A percentile compares a stretch with the other conserved stretches of the same genome.
These are phyloP conservation scores for Horisme vitalbata DNA, from an alignment of 2,888 invertebrate genomes.

Conservation along the genomic window DNA sequence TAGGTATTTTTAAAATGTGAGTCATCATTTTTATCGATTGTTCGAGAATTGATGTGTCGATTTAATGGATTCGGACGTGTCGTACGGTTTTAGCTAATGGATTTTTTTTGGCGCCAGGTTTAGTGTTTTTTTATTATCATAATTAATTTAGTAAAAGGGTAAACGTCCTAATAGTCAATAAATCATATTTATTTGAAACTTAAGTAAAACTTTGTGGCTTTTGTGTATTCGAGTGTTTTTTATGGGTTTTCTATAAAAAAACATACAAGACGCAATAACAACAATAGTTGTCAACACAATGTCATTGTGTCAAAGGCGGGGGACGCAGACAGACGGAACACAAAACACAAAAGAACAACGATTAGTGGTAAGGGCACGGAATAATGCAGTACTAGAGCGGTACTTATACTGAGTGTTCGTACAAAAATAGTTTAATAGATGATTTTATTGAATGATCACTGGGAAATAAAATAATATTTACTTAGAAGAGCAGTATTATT, in stretches of 20 bases:
- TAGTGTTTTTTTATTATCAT: not conserved
- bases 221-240: constrained; percentile 4
- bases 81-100: constrained; percentile 23
- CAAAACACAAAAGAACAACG: constrained; percentile 62
- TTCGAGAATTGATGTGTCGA: constrained; percentile 48
- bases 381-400: constrained; percentile 24
- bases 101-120: constrained; percentile 8
- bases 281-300: constrained; percentile 72
- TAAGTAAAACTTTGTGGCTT: not conserved
- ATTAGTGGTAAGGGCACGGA: constrained; percentile 42
- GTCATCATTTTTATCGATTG: constrained; percentile 48
- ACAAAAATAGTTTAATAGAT: constrained; percentile 22
- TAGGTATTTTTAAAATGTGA: constrained; percentile 40
- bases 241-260: constrained; percentile 1
- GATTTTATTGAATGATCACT: constrained; percentile 15
- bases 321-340: constrained; percentile 46
- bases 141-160: no score
- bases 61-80: constrained; percentile 34
- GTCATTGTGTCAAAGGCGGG: constrained; percentile 40
- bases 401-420: constrained; percentile 26
- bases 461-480: no score
- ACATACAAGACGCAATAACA: constrained; percentile 33
- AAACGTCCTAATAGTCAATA: not conserved
- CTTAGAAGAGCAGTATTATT: no score
- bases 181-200: constrained; percentile 2